Evolutionary conservation across 2,888 invertebrate genomes (phyloP).

Genomic region (Pedicia rivosa): DNA sequence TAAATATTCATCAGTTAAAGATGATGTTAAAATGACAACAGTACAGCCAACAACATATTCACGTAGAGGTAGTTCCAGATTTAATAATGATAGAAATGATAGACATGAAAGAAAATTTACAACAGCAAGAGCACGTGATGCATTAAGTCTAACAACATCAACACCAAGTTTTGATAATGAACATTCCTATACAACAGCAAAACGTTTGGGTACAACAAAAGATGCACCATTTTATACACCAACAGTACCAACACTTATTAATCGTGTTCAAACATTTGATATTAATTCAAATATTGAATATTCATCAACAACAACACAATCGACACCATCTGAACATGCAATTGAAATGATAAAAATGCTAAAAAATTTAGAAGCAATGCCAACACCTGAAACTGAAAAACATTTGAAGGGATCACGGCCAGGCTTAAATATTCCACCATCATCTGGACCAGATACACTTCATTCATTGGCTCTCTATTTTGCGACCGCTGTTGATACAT

Average conservation of each 20-base stretch:
- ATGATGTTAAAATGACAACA: constrained; percentile 4
- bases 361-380: constrained; percentile 1
- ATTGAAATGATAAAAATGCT: constrained; percentile 53
- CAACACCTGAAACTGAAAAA: not conserved
- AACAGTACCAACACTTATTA: constrained; percentile 23
- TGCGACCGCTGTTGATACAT: constrained; percentile 48
- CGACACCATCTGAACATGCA: constrained; percentile 36
- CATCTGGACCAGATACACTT: constrained; percentile 59
- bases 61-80: constrained; percentile 7
- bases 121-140: not conserved
- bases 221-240: constrained; percentile 29
- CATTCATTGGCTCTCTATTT: constrained; percentile 68
- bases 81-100: constrained; percentile 1
- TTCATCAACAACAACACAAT: constrained; percentile 14
- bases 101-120: not conserved
- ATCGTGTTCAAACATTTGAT: not conserved
- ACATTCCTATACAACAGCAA: constrained; percentile 24
- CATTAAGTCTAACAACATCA: constrained; percentile 14
- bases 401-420: too few relatives aligned
- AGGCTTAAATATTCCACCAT: constrained; percentile 53
- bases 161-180: constrained; percentile 11
- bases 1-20: too few relatives aligned
- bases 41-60: constrained; percentile 1
- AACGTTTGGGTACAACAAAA: constrained; percentile 23
- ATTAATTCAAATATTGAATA: too few relatives aligned